Evolutionary conservation across 2,113 vertebrate genomes (phyloP).

Genomic region (Cairina moschata): DNA sequence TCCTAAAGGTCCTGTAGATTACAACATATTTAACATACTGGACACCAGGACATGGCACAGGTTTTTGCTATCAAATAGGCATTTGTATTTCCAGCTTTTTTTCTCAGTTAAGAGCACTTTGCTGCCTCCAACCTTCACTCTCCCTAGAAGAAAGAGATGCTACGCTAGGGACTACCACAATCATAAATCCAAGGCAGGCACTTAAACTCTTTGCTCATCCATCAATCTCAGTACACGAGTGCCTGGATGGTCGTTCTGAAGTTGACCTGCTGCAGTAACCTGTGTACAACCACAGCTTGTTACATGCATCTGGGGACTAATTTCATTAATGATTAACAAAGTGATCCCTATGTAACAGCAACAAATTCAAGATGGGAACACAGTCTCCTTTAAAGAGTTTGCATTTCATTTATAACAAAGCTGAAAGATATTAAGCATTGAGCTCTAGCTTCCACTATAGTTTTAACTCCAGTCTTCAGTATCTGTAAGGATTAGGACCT

Average conservation of each 20-base stretch:
- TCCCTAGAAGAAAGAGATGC: not conserved
- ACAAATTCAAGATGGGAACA: conserved; percentile 6
- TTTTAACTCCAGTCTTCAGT: not conserved
- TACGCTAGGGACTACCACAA: not conserved
- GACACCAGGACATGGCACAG: not conserved
- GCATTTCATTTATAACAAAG: not conserved
- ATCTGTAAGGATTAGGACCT: not conserved
- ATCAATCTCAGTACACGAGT: not conserved
- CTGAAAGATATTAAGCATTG: not conserved
- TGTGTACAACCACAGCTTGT: not conserved
- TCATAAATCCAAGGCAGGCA: not conserved
- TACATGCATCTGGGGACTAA: not conserved
- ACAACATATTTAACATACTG: not conserved
- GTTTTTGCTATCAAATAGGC: not conserved
- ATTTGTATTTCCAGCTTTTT: not conserved
- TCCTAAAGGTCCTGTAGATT: not conserved
- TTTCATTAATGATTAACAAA: conserved; percentile 11
- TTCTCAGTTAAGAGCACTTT: not conserved
- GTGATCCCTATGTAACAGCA: not conserved
- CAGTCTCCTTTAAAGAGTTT: not conserved
- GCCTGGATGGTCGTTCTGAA: not conserved
- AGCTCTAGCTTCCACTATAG: not conserved
- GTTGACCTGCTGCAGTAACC: not conserved
- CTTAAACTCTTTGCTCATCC: not conserved
- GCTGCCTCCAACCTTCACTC: not conserved